Evolutionary conservation across 2,797 vertebrate species (phyloP).

Genomic region (Hippocampus kuda): DNA sequence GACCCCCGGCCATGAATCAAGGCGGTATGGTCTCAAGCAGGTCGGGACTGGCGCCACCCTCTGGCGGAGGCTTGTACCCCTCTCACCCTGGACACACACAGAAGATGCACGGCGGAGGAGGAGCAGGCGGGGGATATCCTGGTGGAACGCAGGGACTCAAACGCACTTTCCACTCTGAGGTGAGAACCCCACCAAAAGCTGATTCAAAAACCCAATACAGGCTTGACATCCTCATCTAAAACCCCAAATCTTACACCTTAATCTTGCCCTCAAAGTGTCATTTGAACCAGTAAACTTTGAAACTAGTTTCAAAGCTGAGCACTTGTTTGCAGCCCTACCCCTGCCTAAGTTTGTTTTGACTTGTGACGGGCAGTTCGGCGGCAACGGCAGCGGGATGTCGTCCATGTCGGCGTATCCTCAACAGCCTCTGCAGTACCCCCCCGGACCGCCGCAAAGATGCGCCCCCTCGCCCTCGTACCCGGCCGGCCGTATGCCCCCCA

Average conservation of each 20-base stretch:
- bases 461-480: slow-evolving; percentile 77
- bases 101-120: slow-evolving; percentile 64
- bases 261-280: too few relatives aligned
- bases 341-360: slow-evolving; percentile 6
- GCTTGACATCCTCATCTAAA: too few relatives aligned
- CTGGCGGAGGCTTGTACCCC: slow-evolving; percentile 47
- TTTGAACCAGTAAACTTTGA: neutral
- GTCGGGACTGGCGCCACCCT: slow-evolving; percentile 36
- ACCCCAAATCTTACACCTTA: too few relatives aligned
- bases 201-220: too few relatives aligned
- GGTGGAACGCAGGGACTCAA: slow-evolving; percentile 74
- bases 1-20: slow-evolving; percentile 64
- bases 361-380: slow-evolving; percentile 65
- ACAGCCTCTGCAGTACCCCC: slow-evolving; percentile 54
- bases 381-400: slow-evolving; percentile 50
- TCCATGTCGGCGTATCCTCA: slow-evolving; percentile 73
- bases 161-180: slow-evolving; percentile 76
- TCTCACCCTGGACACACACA: slow-evolving; percentile 76
- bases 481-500: slow-evolving; percentile 73
- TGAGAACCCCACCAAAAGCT: slow-evolving; percentile 30
- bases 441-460: slow-evolving; percentile 67
- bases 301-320: neutral
- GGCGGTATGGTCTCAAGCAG: slow-evolving; percentile 59
- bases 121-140: slow-evolving; percentile 67
- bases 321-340: neutral